A percentile compares a stretch with the other conserved stretches of the same genome.
Conservation (phyloP, 1,140 invertebrate genomes). For the Ylistrum balloti region DNA sequence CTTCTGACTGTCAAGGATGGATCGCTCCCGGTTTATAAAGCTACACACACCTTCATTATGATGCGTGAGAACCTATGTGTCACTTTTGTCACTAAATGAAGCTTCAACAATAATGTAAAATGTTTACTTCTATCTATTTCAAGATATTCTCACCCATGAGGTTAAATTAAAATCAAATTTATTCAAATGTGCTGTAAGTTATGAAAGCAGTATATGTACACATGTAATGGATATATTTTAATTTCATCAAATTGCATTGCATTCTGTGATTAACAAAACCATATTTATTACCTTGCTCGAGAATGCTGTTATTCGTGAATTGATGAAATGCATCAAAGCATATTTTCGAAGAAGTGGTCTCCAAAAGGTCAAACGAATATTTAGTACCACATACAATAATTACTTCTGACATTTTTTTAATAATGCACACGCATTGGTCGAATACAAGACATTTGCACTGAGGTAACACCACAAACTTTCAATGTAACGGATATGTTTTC, state of each 20-base stretch:
- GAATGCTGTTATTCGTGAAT: not conserved
- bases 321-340: not conserved
- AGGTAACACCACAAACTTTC: not conserved
- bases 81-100: too few species aligned
- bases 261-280: not conserved
- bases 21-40: not conserved
- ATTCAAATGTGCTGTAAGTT: not conserved
- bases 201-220: not conserved
- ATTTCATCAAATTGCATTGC: not conserved
- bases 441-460: not conserved
- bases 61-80: not conserved
- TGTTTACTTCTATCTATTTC: not conserved
- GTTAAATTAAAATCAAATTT: not conserved
- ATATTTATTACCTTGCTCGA: not conserved
- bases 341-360: not conserved
- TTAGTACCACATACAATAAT: not conserved
- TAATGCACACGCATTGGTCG: not conserved
- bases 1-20: not conserved
- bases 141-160: not conserved
- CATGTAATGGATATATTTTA: not conserved
- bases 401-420: not conserved
- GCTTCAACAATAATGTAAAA: too few species aligned
- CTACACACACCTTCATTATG: not conserved
- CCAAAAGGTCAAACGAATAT: not conserved
- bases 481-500: not conserved